A percentile compares a stretch with the other conserved stretches of the same genome.
These are phyloP conservation scores for Acestrorhynchus altus DNA, from an alignment of 2,797 vertebrate species.

Conservation along the genomic window DNA sequence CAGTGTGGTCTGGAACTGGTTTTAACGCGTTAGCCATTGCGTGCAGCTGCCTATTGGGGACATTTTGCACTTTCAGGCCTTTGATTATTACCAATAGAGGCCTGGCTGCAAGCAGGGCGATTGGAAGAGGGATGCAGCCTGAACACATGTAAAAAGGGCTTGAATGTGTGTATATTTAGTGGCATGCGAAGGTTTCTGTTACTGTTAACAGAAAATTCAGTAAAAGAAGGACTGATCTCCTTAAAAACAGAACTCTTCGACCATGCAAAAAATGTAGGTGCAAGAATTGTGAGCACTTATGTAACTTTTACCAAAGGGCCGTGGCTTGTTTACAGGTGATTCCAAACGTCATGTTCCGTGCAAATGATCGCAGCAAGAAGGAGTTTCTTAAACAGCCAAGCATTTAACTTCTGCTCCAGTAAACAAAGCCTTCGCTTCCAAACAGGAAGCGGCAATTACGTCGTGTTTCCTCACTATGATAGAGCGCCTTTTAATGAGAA, in stretches of 20 bases:
- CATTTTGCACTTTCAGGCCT: slow-evolving; percentile 73
- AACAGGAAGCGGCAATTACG: slow-evolving; percentile 55
- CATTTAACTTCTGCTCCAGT: slow-evolving; percentile 62
- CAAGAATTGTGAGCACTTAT: too few species aligned
- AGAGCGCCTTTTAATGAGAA: slow-evolving; percentile 55
- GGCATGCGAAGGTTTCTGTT: too few species aligned
- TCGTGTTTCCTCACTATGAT: slow-evolving; percentile 59
- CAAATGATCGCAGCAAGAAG: slow-evolving; percentile 55
- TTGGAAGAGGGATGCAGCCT: slow-evolving; percentile 41
- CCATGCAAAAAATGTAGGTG: too few species aligned
- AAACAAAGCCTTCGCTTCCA: slow-evolving; percentile 58
- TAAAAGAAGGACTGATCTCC: too few species aligned
- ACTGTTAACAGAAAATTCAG: too few species aligned
- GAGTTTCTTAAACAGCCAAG: slow-evolving; percentile 56
- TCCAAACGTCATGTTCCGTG: background rate
- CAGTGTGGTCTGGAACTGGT: slow-evolving; percentile 76
- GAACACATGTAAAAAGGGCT: too few species aligned
- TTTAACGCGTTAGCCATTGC: slow-evolving; percentile 74
- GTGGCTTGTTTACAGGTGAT: too few species aligned
- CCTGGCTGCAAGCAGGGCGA: slow-evolving; percentile 28
- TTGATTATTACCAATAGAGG: slow-evolving; percentile 64
- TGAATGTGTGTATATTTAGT: too few species aligned
- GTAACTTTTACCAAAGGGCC: too few species aligned
- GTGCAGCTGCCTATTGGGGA: slow-evolving; percentile 72
- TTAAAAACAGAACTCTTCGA: too few species aligned